Evolutionary conservation across 2,888 invertebrate genomes (phyloP), one percentile per base, ranked within the genome.

Genomic region (Lithosia quadra): DNA sequence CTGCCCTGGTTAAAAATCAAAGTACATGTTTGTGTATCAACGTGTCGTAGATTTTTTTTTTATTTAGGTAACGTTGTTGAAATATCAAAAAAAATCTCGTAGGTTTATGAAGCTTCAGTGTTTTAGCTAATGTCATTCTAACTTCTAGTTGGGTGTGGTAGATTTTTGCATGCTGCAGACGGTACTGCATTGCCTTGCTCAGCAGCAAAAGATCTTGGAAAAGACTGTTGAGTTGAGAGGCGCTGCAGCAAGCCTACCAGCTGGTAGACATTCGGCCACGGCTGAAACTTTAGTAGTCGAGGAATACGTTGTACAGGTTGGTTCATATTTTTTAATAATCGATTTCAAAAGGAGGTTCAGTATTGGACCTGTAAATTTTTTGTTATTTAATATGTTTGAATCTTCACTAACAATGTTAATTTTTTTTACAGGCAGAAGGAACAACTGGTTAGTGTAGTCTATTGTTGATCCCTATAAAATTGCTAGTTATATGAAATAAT

Each of bases 121-220:
- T 3, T 15, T 1, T 39, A 39, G 39, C 15, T 43, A 28, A 49
- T 57, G 3, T 24, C n/a, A 7, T n/a, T 43, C 18, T 34, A 18
- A n/a, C 39, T 28, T 49, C 15, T 71, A 97, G 96, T 91, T 96
- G 10, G 97, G 97, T 0, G 95, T 96, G 2, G 97, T 98, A 22
- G 97, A 98, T 88, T 97, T 97, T 86, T 96, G 96, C 79, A 96
- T 97, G 78, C 95, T 98, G n/a, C 97, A 97, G 78, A 95, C 97
- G 2, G 95, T 97, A n/a, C 95, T 98, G n/a, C 97, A 97, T 81
- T 96, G 96, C 72, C 88, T 97, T 10, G 95, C 97, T 3, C 95
- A 96, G 80, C 96, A 96, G 82, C 78, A 96, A 34, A 90, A 95
- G 34, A 86, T 97, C 8, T 86, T 91, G 18, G 91, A 94, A n/a